phyloP scores from a whole-genome alignment of 1,140 invertebrate species.

The Microplitis mediator region DNA sequence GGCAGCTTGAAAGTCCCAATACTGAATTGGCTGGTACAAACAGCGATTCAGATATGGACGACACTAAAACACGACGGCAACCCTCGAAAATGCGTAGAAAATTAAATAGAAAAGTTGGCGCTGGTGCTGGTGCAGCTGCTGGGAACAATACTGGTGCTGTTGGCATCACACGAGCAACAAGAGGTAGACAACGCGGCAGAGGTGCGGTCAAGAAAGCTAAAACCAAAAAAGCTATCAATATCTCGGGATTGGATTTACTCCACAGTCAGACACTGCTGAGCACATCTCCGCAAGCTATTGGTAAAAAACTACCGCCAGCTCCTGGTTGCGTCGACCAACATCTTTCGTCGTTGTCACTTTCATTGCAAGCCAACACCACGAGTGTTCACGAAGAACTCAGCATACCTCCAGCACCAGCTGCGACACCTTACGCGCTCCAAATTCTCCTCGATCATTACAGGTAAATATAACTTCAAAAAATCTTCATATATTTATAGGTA shows the following conservation, averaged over 20 bases:
- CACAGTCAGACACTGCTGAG: slow-evolving; percentile 90
- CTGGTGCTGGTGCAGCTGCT: too few relatives aligned
- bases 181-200: slow-evolving; percentile 55
- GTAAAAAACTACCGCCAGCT: slow-evolving; percentile 77
- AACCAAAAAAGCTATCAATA: slow-evolving; percentile 71
- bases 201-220: slow-evolving; percentile 65
- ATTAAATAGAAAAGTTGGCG: slow-evolving; percentile 55
- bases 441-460: slow-evolving; percentile 81
- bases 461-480: slow-evolving; percentile 32
- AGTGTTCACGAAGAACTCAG: slow-evolving; percentile 80
- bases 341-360: slow-evolving; percentile 73
- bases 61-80: slow-evolving; percentile 50
- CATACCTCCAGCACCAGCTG: slow-evolving; percentile 75
- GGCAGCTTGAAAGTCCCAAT: slow-evolving; percentile 56
- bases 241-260: slow-evolving; percentile 84
- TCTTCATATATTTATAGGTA: neutral
- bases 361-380: slow-evolving; percentile 63
- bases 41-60: slow-evolving; percentile 53
- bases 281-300: slow-evolving; percentile 72
- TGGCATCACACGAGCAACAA: slow-evolving; percentile 47
- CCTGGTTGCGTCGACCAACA: slow-evolving; percentile 91
- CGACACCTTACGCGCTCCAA: slow-evolving; percentile 84
- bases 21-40: slow-evolving; percentile 50
- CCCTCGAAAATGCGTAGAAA: slow-evolving; percentile 58
- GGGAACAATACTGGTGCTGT: too few relatives aligned